Evolutionary conservation across 2,113 vertebrate genomes (phyloP), one percentile per base, ranked within the genome.

Genomic region (Progne subis): DNA sequence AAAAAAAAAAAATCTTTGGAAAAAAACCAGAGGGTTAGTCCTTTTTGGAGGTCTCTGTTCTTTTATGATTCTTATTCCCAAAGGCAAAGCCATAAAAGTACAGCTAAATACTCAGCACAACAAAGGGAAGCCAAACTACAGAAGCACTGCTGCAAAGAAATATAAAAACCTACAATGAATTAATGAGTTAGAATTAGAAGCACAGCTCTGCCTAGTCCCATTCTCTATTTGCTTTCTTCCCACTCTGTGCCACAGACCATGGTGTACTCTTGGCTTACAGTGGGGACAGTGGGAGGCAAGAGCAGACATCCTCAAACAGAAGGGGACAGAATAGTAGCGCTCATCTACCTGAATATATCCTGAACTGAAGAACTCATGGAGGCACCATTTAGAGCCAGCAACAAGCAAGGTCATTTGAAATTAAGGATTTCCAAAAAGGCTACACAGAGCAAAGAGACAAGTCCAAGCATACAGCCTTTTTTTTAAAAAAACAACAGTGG

Each of bases 1-100:
- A n/a, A 4, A 52, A 86, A 88, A 84, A 82, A 9, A 64, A 56
- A 18, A 34, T 23, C 39, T 37, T 64, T 55, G 19, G 14, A 92
- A 72, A 29, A 61, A 94, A 86, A 81, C 2, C 23, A 69, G 23
- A 75, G 13, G 4, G 9, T 55, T 46, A 83, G 23, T 2, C 3
- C 13, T 61, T 85, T 82, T 52, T 57, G 9, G n/a, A 90, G 8
- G 37, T 83, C 82, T 82, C 53, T 85, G 63, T 31, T 85, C 65
- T 94, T 87, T 91, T 91, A 71, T 46, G 49, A 82, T 65, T 71
- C 65, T 72, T 69, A 80, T 68, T 92, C 89, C 61, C 70, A 84
- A 79, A 83, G 74, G 70, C 37, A 82, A 92, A 69, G 9, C 34
- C 52, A 64, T 64, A 86, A 50, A 92, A 82, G 31, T 19, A 85